Evolutionary conservation across 2,113 vertebrate species (phyloP).

Genomic region (Centropristis striata): DNA sequence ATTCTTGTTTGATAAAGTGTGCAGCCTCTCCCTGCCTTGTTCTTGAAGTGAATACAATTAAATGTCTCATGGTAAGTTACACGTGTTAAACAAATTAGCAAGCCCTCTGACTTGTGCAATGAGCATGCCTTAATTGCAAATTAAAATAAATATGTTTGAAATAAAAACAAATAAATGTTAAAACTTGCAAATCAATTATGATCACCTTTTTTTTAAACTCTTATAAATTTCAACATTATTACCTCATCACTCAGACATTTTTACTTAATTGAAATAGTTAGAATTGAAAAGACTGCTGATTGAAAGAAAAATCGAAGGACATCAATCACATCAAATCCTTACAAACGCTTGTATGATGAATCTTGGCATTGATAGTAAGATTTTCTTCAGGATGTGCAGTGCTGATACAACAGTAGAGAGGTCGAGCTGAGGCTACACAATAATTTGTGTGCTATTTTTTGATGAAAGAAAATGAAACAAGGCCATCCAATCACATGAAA

Average conservation of each 20-base stretch:
- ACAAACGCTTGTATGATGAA: background rate
- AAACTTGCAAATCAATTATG: background rate
- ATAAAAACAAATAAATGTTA: too few species aligned
- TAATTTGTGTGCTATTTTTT: background rate
- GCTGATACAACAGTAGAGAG: background rate
- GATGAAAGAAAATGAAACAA: conserved; percentile 26
- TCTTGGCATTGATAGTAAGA: background rate
- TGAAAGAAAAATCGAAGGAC: background rate
- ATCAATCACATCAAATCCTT: background rate
- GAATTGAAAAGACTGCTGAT: background rate
- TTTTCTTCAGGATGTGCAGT: background rate
- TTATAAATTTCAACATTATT: background rate
- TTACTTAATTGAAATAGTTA: background rate
- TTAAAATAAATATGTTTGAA: background rate
- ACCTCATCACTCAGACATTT: background rate
- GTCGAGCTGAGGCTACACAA: background rate
- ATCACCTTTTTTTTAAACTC: too few species aligned
- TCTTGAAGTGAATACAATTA: too few species aligned
- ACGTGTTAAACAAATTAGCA: background rate
- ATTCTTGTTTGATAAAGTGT: background rate
- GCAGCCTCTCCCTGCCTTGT: too few species aligned
- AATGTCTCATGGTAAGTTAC: background rate
- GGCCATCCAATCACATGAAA: background rate
- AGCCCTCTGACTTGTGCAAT: background rate
- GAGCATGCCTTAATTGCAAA: background rate